Evolutionary conservation across 1,140 invertebrate genomes (phyloP), one percentile per base, ranked within the genome.

Genomic region (Acromyrmex charruanus): DNA sequence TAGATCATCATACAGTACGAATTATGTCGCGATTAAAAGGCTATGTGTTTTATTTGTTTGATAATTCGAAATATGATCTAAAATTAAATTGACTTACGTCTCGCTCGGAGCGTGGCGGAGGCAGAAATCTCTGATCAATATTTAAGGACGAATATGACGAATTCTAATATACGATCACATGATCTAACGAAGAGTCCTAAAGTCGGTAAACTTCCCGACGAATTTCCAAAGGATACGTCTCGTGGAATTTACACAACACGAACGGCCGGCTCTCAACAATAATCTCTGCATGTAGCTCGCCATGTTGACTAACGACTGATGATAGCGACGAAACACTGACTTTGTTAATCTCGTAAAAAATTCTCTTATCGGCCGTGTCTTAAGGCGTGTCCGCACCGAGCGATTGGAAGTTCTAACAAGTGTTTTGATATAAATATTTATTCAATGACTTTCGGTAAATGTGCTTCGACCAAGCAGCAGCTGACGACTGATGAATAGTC

Each of bases 221-320:
- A 25, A 5, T 63, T 80, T 21, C 69, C 81, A 91, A 94, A 94
- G 94, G 93, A 94, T 94, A 94, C 94, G 79, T 35, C 90, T 92
- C 6, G 74, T 39, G 28, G 77, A 63, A 77, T 74, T 86, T 21
- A 63, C 25, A 10, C 68, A 53, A 10, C 71, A 74, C 66, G 65
- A 51, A 69, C 86, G 90, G 5, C 58, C 31, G 12, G 77, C 74
- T 71, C 77, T 77, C 10, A 59, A 31, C n/a, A 94, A 21, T 28
- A 91, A 72, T 9, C 71, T 92, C 63, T 82, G 71, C 68, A 88
- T 31, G 51, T 74, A 35, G 0, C 80, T 77, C 7, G 92, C 91
- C 94, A 94, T 93, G n/a, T 90, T 89, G 55, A 84, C 9, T 63
- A 16, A 51, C 7, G 77, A 49, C 39, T 39, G n/a, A 35, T 61